phyloP scores from a whole-genome alignment of 2,888 invertebrate genomes.

The Drosophila emarginata region DNA sequence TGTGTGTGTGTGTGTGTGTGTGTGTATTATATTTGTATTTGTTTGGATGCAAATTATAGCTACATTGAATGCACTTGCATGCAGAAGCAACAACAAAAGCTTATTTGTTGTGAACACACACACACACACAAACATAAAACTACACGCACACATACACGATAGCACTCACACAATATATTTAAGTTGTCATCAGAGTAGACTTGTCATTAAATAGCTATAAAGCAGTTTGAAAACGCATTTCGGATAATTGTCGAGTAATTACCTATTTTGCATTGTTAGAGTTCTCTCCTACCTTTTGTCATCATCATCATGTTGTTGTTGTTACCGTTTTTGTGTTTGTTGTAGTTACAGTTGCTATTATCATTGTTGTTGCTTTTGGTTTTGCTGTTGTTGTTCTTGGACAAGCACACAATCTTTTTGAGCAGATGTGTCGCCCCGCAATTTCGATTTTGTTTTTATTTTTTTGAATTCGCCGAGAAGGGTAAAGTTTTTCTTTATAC shows the following conservation, averaged over 20 bases:
- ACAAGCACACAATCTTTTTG: neutral
- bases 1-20: neutral
- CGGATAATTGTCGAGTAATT: conserved; percentile 71
- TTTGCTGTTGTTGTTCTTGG: neutral
- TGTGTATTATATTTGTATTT: conserved; percentile 29
- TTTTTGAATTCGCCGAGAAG: neutral
- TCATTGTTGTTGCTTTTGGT: neutral
- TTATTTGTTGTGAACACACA: conserved; percentile 1
- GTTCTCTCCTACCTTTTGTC: conserved; percentile 35
- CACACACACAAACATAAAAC: neutral
- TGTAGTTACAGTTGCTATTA: neutral
- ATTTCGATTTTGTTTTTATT: too few species aligned
- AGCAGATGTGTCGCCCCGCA: neutral
- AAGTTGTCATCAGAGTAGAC: conserved; percentile 73
- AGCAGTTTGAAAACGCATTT: conserved; percentile 69
- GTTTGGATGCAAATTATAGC: conserved; percentile 51
- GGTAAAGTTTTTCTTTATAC: neutral
- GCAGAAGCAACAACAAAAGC: conserved; percentile 1
- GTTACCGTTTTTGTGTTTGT: neutral
- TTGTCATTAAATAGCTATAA: conserved; percentile 70
- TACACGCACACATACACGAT: conserved; percentile 18
- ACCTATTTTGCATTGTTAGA: conserved; percentile 63
- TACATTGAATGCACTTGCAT: conserved; percentile 38
- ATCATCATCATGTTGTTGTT: conserved; percentile 20
- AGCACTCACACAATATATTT: conserved; percentile 44